These are phyloP conservation scores for Heliconius aoede DNA, from an alignment of 2,888 invertebrate species.

Conservation along the genomic window DNA sequence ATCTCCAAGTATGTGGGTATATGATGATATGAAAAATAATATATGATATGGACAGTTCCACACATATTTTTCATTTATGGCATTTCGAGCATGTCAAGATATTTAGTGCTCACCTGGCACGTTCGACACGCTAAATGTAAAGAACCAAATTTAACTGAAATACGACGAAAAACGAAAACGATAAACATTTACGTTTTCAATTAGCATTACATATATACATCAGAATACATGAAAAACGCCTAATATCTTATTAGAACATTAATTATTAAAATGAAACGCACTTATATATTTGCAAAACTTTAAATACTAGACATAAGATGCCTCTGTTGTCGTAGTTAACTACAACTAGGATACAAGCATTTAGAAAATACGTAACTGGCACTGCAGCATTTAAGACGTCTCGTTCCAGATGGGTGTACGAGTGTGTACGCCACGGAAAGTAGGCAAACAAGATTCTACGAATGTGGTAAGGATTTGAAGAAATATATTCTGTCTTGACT, in stretches of 20 bases:
- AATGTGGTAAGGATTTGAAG: conserved; percentile 53
- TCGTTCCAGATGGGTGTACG: conserved; percentile 78
- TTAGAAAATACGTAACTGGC: conserved; percentile 68
- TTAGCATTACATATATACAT: too few relatives aligned
- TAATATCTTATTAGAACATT: neutral
- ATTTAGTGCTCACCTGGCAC: too few relatives aligned
- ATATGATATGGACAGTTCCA: neutral
- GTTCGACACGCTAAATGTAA: too few relatives aligned
- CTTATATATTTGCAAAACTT: conserved; percentile 15
- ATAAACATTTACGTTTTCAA: too few relatives aligned
- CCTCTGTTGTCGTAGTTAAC: neutral
- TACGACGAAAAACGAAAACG: too few relatives aligned
- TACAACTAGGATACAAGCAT: conserved; percentile 60
- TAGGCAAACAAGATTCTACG: conserved; percentile 66
- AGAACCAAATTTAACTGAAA: too few relatives aligned
- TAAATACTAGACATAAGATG: neutral
- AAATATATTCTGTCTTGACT: neutral
- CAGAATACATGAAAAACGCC: neutral
- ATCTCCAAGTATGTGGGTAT: neutral
- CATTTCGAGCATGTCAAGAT: too few relatives aligned
- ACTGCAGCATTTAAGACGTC: conserved; percentile 59
- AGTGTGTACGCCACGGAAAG: conserved; percentile 76
- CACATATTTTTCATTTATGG: too few relatives aligned
- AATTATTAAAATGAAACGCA: neutral
- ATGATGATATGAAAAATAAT: too few relatives aligned